phyloP scores from a whole-genome alignment of 2,113 vertebrate species.

The Vulpes lagopus region DNA sequence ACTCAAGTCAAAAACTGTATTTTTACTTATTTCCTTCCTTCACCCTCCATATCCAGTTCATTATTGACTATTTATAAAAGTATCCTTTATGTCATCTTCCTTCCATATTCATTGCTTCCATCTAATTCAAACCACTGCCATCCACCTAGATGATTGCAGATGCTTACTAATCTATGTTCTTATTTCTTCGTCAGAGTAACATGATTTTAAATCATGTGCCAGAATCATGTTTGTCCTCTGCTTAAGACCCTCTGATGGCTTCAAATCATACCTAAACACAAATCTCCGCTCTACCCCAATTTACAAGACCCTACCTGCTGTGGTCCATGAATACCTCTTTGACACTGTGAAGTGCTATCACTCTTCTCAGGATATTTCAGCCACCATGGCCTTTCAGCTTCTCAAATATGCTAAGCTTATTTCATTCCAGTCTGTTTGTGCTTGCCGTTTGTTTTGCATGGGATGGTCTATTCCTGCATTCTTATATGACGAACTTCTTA shows the following conservation, averaged over 20 bases:
- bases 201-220: neutral
- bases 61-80: slow-evolving; percentile 18
- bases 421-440: neutral
- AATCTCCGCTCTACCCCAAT: neutral
- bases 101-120: neutral
- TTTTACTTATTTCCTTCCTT: neutral
- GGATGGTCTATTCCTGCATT: neutral
- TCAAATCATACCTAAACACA: neutral
- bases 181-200: neutral
- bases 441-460: neutral
- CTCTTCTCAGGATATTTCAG: neutral
- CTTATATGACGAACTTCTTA: neutral
- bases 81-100: neutral
- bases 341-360: neutral
- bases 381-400: neutral
- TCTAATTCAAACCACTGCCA: neutral
- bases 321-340: neutral
- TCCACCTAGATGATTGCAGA: neutral
- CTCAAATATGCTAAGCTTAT: neutral
- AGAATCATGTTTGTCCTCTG: neutral
- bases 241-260: neutral
- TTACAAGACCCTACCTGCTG: neutral
- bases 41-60: neutral
- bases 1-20: neutral
- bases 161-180: neutral